Evolutionary conservation across 1,140 invertebrate species (phyloP).

Genomic region (Neuroterus valhalla): DNA sequence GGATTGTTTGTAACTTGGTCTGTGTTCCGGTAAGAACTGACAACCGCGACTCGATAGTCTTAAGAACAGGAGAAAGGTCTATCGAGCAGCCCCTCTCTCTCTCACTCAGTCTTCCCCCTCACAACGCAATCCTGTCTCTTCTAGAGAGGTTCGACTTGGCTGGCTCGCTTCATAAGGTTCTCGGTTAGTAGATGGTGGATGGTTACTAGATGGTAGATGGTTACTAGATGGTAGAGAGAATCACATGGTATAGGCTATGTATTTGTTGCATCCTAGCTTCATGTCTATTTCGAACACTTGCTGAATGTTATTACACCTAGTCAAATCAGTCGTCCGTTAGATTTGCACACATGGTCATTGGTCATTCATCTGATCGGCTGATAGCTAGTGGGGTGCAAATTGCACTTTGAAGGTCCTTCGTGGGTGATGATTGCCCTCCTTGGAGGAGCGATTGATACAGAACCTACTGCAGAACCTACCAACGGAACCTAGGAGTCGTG

Average conservation of each 20-base stretch:
- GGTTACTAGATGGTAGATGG: conserved; percentile 29
- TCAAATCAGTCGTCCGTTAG: conserved; percentile 7
- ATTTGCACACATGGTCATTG: not conserved
- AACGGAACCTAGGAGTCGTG: not conserved
- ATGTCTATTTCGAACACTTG: not conserved
- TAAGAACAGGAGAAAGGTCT: conserved; percentile 72
- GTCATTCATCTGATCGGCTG: conserved; percentile 16
- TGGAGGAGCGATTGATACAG: not conserved
- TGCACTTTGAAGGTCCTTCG: not conserved
- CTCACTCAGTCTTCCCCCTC: conserved; percentile 46
- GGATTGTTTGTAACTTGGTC: conserved; percentile 68
- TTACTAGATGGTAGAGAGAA: conserved; percentile 21
- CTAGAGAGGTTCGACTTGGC: conserved; percentile 41
- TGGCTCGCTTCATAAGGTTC: conserved; percentile 42
- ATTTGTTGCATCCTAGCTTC: not conserved
- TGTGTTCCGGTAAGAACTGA: conserved; percentile 72
- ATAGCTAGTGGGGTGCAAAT: not conserved
- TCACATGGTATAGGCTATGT: not conserved
- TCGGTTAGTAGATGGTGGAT: conserved; percentile 38
- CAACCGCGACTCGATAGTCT: conserved; percentile 54
- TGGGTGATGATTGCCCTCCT: not conserved
- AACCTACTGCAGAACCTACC: too few species aligned
- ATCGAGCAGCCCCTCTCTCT: conserved; percentile 53
- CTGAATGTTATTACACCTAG: conserved; percentile 12
- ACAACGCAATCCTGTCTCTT: conserved; percentile 47